These are phyloP conservation scores for Polypterus senegalus DNA, from an alignment of 2,113 vertebrate species.

Conservation along the genomic window DNA sequence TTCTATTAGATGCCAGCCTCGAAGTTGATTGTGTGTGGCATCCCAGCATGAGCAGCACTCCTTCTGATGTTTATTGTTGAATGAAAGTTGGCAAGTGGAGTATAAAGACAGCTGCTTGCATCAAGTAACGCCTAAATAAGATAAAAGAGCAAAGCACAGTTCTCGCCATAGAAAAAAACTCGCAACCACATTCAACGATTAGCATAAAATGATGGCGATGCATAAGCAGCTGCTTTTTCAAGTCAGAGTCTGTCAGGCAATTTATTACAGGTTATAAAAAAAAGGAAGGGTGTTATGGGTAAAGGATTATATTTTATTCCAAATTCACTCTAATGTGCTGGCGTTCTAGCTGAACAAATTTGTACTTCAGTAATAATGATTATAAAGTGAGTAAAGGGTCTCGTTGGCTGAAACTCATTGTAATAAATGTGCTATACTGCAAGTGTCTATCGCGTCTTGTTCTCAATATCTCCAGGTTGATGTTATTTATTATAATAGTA, in stretches of 20 bases:
- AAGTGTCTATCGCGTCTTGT: too few relatives aligned
- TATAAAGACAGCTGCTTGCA: conserved; percentile 7
- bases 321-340: background rate
- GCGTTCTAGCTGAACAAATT: background rate
- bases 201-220: background rate
- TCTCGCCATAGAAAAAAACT: background rate
- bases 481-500: too few relatives aligned
- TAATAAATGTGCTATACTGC: too few relatives aligned
- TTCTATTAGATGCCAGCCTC: background rate
- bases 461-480: too few relatives aligned
- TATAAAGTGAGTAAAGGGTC: too few relatives aligned
- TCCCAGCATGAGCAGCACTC: conserved; percentile 2
- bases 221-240: background rate
- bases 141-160: conserved; percentile 3
- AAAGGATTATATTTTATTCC: background rate
- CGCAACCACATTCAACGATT: background rate
- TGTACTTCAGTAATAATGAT: too few relatives aligned
- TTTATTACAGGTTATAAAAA: background rate
- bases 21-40: conserved; percentile 6
- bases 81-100: conserved; percentile 9
- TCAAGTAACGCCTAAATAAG: conserved; percentile 3
- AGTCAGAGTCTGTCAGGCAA: background rate
- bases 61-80: background rate
- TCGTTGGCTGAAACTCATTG: too few relatives aligned
- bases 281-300: background rate